Conservation (phyloP, 2,888 invertebrate species). For the Polydrusus cervinus region DNA sequence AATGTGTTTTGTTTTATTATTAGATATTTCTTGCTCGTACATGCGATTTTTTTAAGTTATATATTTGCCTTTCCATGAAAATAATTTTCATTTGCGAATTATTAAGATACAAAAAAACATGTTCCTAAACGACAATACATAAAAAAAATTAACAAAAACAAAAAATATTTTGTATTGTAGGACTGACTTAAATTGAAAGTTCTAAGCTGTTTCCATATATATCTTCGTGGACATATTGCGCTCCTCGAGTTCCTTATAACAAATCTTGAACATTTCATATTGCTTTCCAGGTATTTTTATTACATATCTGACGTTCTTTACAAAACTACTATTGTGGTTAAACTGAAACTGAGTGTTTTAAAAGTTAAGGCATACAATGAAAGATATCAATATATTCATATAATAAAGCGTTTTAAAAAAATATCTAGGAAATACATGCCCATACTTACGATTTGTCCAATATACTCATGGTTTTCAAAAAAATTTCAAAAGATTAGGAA, state of each 20-base stretch:
- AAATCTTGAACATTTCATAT: conserved; percentile 52
- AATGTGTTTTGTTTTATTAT: too few relatives aligned
- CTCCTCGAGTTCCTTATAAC: conserved; percentile 38
- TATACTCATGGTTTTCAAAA: too few relatives aligned
- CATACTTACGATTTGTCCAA: too few relatives aligned
- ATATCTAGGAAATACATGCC: neutral
- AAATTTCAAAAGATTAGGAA: too few relatives aligned
- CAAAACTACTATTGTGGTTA: conserved; percentile 30
- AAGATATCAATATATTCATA: neutral
- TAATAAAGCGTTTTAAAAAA: neutral
- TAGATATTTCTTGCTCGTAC: too few relatives aligned
- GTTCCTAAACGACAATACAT: neutral
- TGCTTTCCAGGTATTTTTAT: conserved; percentile 48
- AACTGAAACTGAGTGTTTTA: neutral
- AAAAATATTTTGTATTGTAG: conserved; percentile 15
- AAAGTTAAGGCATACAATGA: neutral
- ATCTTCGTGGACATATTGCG: conserved; percentile 35
- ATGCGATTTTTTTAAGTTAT: too few relatives aligned
- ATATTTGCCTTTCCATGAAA: too few relatives aligned
- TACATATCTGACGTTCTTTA: conserved; percentile 43
- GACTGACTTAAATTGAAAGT: conserved; percentile 42
- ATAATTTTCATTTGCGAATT: too few relatives aligned
- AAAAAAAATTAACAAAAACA: neutral
- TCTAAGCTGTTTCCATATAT: conserved; percentile 45
- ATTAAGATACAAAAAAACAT: neutral